Evolutionary conservation across 2,113 vertebrate species (phyloP), one percentile per base, ranked within the genome.

Genomic region (Antigone vipio): DNA sequence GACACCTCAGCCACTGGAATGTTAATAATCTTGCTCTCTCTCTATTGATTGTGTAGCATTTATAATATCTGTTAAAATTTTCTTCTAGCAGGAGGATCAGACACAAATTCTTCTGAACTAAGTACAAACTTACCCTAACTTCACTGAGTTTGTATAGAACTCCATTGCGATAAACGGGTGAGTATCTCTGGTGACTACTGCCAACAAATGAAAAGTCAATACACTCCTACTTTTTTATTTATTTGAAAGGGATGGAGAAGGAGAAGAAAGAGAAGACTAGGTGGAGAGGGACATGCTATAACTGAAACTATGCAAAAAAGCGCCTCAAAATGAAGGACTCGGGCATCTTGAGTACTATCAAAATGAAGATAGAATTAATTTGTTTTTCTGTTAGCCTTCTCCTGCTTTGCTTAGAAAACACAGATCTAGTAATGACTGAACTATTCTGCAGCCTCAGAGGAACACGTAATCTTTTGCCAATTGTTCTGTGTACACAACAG

Each of bases 381-480:
- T 38, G 38, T 38, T 69, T 76, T 58, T 59, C 17, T 74, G 9
- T 72, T 92, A 35, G 34, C 21, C 6, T 12, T 16, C 22, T 69
- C 29, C 32, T 64, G 45, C 27, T 94, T 71, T 69, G 56, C n/a
- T 50, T 68, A 56, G 27, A 49, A 77, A 84, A 64, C 4, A 12
- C 17, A 40, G 50, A 45, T 40, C 30, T 4, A 52, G 32, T 6
- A 73, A 30, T 34, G 23, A 60, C 35, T 8, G 52, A 69, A 72
- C 18, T 49, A 21, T 27, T 24, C 49, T 85, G 45, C 20, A 79
- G 38, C 45, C 27, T 18, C 30, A 13, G 45, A 64, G 27, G 53
- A 80, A 56, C 3, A 3, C 4, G 24, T 5, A 12, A 1, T 29
- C 29, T 78, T 68, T 47, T 38, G 4, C 34, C 42, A 59, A 0